These are phyloP conservation scores for Lacerta viridis DNA, from an alignment of 2,797 vertebrate genomes.

Conservation along the genomic window DNA sequence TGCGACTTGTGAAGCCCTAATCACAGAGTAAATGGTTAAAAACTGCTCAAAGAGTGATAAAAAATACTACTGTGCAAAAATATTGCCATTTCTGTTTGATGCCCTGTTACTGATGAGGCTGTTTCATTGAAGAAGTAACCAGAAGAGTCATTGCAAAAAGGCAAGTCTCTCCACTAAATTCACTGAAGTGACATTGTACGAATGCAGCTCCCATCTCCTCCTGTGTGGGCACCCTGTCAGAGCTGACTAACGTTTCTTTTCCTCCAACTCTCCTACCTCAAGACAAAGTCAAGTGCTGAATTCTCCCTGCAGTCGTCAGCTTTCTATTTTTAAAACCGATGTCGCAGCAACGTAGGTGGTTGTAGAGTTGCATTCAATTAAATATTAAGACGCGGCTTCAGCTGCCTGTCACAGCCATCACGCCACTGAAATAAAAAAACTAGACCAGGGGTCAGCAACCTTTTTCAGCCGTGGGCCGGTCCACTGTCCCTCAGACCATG, in stretches of 20 bases:
- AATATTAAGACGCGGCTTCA: slow-evolving; percentile 31
- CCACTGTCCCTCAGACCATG: too few species aligned
- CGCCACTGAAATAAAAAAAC: slow-evolving; percentile 1
- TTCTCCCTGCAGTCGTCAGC: not conserved
- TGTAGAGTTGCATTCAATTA: slow-evolving; percentile 33
- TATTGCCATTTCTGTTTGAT: accelerated
- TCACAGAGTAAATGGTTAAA: not conserved
- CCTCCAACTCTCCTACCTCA: slow-evolving; percentile 20
- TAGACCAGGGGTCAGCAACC: too few species aligned
- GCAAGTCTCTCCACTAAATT: not conserved
- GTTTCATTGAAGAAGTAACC: not conserved
- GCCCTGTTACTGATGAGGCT: not conserved
- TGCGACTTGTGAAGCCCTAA: not conserved
- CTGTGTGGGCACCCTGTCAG: not conserved
- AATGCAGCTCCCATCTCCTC: not conserved
- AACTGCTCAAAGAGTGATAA: not conserved
- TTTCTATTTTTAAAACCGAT: slow-evolving; percentile 62
- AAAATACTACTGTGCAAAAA: not conserved
- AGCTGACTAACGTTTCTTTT: not conserved
- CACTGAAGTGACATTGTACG: not conserved
- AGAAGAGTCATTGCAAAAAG: not conserved
- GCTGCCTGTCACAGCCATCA: not conserved
- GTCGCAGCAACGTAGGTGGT: slow-evolving; percentile 25
- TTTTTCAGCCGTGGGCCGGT: too few species aligned
- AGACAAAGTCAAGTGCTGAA: slow-evolving; percentile 30